Conservation (phyloP, 1,140 invertebrate genomes). For the Pararge aegeria region DNA sequence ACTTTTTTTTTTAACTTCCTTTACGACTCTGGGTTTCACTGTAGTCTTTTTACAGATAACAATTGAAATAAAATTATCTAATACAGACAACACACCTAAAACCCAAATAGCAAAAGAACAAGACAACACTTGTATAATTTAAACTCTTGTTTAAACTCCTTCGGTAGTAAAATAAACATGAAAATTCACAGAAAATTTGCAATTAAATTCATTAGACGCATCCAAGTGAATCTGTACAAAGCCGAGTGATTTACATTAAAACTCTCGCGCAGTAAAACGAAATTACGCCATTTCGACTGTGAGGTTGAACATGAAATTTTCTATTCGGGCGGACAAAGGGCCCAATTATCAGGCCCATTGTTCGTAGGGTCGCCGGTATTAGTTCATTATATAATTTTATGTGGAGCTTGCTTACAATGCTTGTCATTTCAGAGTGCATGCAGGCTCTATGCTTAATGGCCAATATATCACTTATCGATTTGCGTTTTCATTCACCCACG, state of each 20-base stretch:
- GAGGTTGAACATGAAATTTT: constrained; percentile 70
- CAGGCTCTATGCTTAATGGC: constrained; percentile 22
- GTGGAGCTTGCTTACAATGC: constrained; percentile 39
- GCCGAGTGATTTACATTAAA: constrained; percentile 67
- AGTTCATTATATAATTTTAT: constrained; percentile 76
- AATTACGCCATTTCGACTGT: constrained; percentile 53
- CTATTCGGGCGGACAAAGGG: constrained; percentile 73
- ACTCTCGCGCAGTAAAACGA: constrained; percentile 56
- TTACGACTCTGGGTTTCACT: too few relatives aligned
- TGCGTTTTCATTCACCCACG: neutral
- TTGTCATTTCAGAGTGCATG: constrained; percentile 26
- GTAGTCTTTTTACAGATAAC: too few relatives aligned
- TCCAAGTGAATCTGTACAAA: constrained; percentile 36
- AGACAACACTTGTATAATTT: too few relatives aligned
- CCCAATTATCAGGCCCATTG: constrained; percentile 70
- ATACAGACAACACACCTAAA: too few relatives aligned
- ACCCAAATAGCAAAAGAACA: too few relatives aligned
- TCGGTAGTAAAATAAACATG: neutral
- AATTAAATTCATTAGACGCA: constrained; percentile 19
- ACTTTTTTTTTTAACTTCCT: too few relatives aligned
- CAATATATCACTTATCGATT: constrained; percentile 25
- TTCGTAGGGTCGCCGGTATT: constrained; percentile 61
- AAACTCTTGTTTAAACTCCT: too few relatives aligned
- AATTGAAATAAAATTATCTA: too few relatives aligned
- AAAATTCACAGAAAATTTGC: constrained; percentile 16